Evolutionary conservation across 2,888 invertebrate species (phyloP).

Genomic region (Apomyelois bistriatella): DNA sequence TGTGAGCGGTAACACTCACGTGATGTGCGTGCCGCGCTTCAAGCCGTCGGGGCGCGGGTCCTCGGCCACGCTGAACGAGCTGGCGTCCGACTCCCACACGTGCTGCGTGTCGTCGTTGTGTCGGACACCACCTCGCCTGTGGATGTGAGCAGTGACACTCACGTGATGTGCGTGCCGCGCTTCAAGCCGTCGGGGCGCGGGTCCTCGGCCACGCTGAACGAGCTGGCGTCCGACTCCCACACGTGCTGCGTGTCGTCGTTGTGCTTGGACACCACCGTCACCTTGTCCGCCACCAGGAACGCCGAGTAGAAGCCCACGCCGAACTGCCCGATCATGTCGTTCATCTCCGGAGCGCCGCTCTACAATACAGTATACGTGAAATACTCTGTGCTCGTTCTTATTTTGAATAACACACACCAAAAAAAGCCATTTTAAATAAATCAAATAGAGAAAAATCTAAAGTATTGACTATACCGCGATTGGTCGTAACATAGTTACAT

Average conservation of each 20-base stretch:
- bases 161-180: slow-evolving; percentile 93
- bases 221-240: slow-evolving; percentile 97
- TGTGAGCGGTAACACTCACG: slow-evolving; percentile 82
- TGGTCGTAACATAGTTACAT: no score
- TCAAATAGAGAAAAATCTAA: no score
- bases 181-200: slow-evolving; percentile 95
- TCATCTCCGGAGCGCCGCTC: slow-evolving; percentile 84
- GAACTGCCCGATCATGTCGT: slow-evolving; percentile 99
- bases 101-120: slow-evolving; percentile 96
- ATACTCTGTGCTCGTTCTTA: no score
- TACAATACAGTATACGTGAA: slow-evolving; percentile 21
- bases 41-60: slow-evolving; percentile 97
- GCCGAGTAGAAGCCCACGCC: slow-evolving; percentile 99
- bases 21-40: slow-evolving; percentile 93
- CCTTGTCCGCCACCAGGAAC: slow-evolving; percentile 97
- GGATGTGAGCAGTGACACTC: slow-evolving; percentile 30
- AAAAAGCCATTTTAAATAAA: no score
- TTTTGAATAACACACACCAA: no score
- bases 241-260: slow-evolving; percentile 96
- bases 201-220: slow-evolving; percentile 94
- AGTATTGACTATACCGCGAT: no score
- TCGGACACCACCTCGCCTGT: slow-evolving; percentile 98
- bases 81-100: slow-evolving; percentile 99
- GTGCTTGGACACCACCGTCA: slow-evolving; percentile 97
- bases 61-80: slow-evolving; percentile 91